phyloP scores from a whole-genome alignment of 2,797 vertebrate genomes.

The Heliangelus exortis region DNA sequence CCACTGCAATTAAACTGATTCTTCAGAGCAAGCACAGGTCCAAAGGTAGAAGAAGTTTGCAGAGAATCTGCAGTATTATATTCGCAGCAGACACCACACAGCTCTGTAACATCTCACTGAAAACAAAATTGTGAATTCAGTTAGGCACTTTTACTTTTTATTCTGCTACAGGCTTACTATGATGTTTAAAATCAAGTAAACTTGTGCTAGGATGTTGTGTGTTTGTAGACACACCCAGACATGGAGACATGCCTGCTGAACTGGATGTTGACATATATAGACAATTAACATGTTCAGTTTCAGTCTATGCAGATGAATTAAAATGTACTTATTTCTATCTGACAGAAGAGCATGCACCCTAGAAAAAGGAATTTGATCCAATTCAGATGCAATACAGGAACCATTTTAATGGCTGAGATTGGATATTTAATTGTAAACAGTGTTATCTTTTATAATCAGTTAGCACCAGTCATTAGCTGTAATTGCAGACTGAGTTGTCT shows the following conservation, averaged over 20 bases:
- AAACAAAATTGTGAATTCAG: neutral
- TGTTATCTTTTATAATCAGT: neutral
- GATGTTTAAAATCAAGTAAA: neutral
- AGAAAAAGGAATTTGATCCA: conserved; percentile 10
- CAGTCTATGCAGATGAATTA: conserved; percentile 47
- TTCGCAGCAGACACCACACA: neutral
- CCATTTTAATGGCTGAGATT: conserved; percentile 49
- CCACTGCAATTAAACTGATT: rapidly evolving
- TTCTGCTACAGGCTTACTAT: neutral
- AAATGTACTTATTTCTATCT: conserved; percentile 54
- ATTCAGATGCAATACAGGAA: conserved; percentile 78
- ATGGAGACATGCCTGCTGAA: neutral
- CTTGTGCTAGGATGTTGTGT: neutral
- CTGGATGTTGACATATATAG: neutral
- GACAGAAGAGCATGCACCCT: conserved; percentile 69
- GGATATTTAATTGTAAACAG: neutral
- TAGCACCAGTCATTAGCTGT: neutral
- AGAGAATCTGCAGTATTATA: neutral
- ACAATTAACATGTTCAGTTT: conserved; percentile 31
- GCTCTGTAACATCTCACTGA: rapidly evolving
- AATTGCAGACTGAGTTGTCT: neutral
- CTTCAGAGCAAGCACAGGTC: rapidly evolving
- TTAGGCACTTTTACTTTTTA: conserved; percentile 28
- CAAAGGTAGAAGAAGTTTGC: rapidly evolving
- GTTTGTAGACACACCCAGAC: neutral